These are phyloP conservation scores for Petrosia ficiformis DNA, from an alignment of 37 sponge, comb jelly and placozoan species.

Conservation along the genomic window DNA sequence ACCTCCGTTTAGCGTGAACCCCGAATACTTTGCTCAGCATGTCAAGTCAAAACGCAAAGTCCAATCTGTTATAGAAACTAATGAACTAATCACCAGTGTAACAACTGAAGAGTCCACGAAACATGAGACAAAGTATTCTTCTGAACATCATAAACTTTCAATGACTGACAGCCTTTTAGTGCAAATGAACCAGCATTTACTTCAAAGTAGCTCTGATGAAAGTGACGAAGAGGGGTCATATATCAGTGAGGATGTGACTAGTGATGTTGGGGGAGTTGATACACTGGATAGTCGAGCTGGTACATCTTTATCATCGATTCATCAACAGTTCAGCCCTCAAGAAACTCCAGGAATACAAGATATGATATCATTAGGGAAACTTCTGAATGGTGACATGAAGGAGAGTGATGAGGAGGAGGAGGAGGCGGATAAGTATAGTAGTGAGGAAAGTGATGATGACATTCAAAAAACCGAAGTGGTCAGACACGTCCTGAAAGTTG, in stretches of 20 bases:
- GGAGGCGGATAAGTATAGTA: neutral
- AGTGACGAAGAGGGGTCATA: neutral
- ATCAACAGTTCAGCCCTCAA: neutral
- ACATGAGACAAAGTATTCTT: conserved; percentile 6
- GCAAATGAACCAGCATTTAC: neutral
- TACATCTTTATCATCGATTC: neutral
- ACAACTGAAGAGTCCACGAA: neutral
- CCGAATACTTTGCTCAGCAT: neutral
- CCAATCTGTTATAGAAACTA: neutral
- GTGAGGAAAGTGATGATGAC: neutral
- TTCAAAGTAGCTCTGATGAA: neutral
- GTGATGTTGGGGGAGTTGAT: neutral
- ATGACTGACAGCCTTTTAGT: neutral
- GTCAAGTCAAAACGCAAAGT: neutral
- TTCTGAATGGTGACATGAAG: neutral
- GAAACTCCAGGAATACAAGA: neutral
- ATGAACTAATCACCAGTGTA: neutral
- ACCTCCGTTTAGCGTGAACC: conserved; percentile 29
- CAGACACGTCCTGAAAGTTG: neutral
- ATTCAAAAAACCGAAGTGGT: neutral
- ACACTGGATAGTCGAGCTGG: conserved; percentile 28
- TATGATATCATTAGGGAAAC: neutral
- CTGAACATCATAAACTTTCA: neutral
- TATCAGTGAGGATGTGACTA: neutral
- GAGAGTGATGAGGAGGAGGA: conserved; percentile 8